phyloP scores from a whole-genome alignment of 1,140 invertebrate species.

The Lutraria rhynchaena region DNA sequence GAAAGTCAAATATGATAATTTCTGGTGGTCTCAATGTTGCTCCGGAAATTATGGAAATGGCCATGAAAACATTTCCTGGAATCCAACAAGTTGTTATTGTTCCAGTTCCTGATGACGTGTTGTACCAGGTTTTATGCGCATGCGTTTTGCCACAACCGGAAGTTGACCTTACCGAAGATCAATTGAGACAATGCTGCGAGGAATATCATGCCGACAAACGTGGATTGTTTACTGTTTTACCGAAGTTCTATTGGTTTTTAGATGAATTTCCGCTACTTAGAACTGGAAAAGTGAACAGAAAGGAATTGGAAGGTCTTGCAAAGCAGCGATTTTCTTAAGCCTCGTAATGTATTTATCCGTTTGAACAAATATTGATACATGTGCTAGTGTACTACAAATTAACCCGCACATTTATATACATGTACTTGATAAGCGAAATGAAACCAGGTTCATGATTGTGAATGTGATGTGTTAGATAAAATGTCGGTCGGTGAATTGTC shows the following conservation, averaged over 20 bases:
- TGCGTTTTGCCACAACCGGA: conserved; percentile 21
- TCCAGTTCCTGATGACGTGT: conserved; percentile 43
- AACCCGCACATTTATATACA: too few species aligned
- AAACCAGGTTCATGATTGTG: too few species aligned
- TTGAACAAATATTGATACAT: too few species aligned
- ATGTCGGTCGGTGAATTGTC: too few species aligned
- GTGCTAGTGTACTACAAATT: too few species aligned
- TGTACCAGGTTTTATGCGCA: conserved; percentile 41
- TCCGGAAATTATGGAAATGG: conserved; percentile 37
- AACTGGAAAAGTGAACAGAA: conserved; percentile 19
- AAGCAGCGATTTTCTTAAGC: neutral
- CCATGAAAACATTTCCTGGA: conserved; percentile 13
- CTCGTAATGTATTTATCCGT: too few species aligned
- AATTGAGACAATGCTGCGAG: neutral
- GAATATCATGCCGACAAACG: conserved; percentile 21
- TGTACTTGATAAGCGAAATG: too few species aligned
- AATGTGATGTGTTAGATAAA: too few species aligned
- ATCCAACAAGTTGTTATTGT: conserved; percentile 39
- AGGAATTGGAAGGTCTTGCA: conserved; percentile 11
- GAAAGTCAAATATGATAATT: conserved; percentile 54
- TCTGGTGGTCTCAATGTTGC: conserved; percentile 40
- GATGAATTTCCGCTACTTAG: conserved; percentile 32
- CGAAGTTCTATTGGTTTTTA: conserved; percentile 30
- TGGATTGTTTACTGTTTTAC: conserved; percentile 22
- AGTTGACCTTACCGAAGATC: conserved; percentile 10